Base-by-base conservation (phyloP, 2,113 vertebrate species). In the Ia io region DNA sequence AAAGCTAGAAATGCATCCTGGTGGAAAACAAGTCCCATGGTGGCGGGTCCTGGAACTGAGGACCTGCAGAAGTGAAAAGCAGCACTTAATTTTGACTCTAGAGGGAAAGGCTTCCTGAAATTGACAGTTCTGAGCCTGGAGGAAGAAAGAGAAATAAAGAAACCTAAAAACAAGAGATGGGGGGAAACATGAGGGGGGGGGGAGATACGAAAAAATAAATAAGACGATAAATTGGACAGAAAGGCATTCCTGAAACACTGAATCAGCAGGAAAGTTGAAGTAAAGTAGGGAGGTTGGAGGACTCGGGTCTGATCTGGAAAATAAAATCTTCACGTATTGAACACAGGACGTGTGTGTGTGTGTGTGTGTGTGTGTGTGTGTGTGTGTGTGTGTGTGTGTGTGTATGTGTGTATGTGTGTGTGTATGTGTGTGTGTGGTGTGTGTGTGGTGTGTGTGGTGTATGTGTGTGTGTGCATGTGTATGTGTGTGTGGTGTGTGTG, bases 31-130 rank as follows among this genome's bases (percentile, higher is more conserved):
- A 59, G 47, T 49, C 40, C 2, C 0, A 9, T 1, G 7, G 8
- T 56, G 49, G 12, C 28, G 53, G 3, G 25, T 42, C 44, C 74
- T 56, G 44, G 67, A 23, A 59, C 18, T 14, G 5, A 67, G n/a
- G 23, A 16, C 51, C 42, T 47, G 44, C 5, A 14, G 51, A n/a
- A 37, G 11, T 76, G 30, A 69, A 83, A 96, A 90, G 65, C 37
- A 71, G 9, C 51, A 56, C 88, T 95, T 92, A 42, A 80, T 83
- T 77, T 92, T 69, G 20, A 92, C 82, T 85, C n/a, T 47, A 44
- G 9, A 78, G 59, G 4, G 28, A 59, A 0, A 22, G 30, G 37
- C 42, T 80, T 84, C 22, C 71, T 84, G 32, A 74, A 78, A 88
- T 17, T 1, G 25, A 49, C 49, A 59, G 10, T 73, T 80, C 69